Evolutionary conservation across 2,888 invertebrate species (phyloP), one percentile per base, ranked within the genome.

Genomic region (Gnatocerus cornutus): DNA sequence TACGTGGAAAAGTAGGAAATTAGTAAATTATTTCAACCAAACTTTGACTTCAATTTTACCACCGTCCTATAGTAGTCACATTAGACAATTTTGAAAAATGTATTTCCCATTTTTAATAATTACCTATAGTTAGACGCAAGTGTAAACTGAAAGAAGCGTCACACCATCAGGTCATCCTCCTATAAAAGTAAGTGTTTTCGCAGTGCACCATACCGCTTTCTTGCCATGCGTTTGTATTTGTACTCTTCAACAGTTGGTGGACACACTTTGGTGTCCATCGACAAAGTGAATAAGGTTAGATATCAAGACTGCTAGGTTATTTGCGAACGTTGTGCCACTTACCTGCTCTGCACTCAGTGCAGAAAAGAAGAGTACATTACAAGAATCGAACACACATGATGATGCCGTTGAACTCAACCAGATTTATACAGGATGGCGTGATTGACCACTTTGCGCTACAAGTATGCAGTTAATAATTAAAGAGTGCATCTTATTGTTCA

Each of bases 321-420:
- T 76, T 67, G 78, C 79, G 83, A 80, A 73, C 84, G 74, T 81
- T 78, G 83, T 82, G 77, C 83, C 78, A 84, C 82, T 84, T 84
- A 84, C 84, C 83, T 82, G 77, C 80, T 82, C 81, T 79, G 79
- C 79, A 76, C 71, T 76, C 77, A 74, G 74, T 77, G 77, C 80
- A 82, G 83, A 84, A 84, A 84, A 84, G 84, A 84, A 84, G 84
- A 84, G 83, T 84, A 81, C 80, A 80, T 80, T 81, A 79, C 63
- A 77, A 79, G 78, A 82, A 80, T 80, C 65, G 69, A 68, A 71
- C 66, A 62, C 45, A 27, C 41, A 56, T 43, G 29, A 62, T 59
- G 67, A 21, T 21, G 45, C 75, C 76, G 76, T 76, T 78, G 77
- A 78, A 77, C 78, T 74, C 13, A n/a, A n/a, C 16, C 45, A 58